These are phyloP conservation scores for Nasonia oneida DNA, from an alignment of 2,888 invertebrate genomes.

Conservation along the genomic window DNA sequence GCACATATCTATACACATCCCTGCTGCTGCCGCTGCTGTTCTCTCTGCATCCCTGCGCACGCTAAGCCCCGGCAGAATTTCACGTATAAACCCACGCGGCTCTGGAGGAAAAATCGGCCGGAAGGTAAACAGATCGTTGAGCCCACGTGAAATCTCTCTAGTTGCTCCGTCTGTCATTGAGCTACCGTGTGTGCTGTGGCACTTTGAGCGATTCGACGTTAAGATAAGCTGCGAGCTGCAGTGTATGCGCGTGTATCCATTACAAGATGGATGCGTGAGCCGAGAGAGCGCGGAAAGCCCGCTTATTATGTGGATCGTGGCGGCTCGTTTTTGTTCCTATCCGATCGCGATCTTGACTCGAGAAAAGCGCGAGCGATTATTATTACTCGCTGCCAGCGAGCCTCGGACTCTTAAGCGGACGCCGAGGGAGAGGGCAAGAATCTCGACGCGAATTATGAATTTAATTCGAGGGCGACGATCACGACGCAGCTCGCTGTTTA, in stretches of 20 bases:
- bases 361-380: background rate
- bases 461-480: slow-evolving; percentile 4
- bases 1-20: slow-evolving; percentile 76
- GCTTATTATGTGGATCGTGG: slow-evolving; percentile 24
- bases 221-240: slow-evolving; percentile 18
- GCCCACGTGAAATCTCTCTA: background rate
- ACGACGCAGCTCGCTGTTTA: slow-evolving; percentile 32
- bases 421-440: background rate
- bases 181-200: slow-evolving; percentile 41
- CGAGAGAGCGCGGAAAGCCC: slow-evolving; percentile 19
- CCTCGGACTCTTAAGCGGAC: background rate
- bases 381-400: background rate
- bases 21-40: slow-evolving; percentile 50
- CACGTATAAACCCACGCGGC: background rate
- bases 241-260: slow-evolving; percentile 11
- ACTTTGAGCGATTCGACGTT: slow-evolving; percentile 33
- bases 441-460: slow-evolving; percentile 47
- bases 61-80: slow-evolving; percentile 12
- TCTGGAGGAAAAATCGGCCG: slow-evolving; percentile 51
- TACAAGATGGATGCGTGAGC: slow-evolving; percentile 29
- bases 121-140: slow-evolving; percentile 58
- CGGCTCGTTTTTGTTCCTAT: background rate
- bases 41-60: slow-evolving; percentile 66
- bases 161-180: slow-evolving; percentile 22
- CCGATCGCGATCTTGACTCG: slow-evolving; percentile 14